A percentile compares a stretch with the other conserved stretches of the same genome.
Conservation (phyloP, 2,113 vertebrate genomes). For the Suncus etruscus region DNA sequence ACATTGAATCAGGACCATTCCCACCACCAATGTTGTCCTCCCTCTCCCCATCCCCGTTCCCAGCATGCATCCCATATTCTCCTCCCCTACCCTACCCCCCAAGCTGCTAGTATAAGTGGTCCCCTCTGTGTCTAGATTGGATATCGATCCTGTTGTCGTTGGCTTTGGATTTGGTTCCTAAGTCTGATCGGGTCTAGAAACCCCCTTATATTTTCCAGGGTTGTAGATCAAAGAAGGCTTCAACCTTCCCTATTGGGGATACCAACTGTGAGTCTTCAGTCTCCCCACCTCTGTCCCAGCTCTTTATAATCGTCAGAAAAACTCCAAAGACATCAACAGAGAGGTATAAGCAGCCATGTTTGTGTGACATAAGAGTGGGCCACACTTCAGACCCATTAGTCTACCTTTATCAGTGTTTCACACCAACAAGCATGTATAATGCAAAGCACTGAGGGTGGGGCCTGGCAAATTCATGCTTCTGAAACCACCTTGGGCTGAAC, state of each 20-base stretch:
- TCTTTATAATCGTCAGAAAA: not conserved
- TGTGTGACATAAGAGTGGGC: not conserved
- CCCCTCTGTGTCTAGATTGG: no score
- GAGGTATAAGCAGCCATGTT: not conserved
- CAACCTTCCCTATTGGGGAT: not conserved
- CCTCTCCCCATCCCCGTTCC: no score
- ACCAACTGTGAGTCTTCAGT: not conserved
- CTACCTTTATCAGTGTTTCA: not conserved
- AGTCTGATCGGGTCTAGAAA: not conserved
- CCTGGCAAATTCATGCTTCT: not conserved
- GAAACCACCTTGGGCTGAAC: slow-evolving; percentile 19
- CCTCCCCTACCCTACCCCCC: no score
- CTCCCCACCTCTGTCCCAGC: no score
- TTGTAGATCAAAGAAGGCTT: not conserved
- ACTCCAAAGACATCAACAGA: not conserved
- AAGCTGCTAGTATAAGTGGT: no score
- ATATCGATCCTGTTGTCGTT: no score
- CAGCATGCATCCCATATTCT: no score
- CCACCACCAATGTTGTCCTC: no score
- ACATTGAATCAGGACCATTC: no score
- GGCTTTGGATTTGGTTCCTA: no score
- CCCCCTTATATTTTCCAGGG: not conserved
- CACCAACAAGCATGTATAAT: not conserved
- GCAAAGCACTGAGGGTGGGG: not conserved
- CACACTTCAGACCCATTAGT: not conserved